Conservation (phyloP, 2,888 invertebrate genomes). For the Ectobius pallidus region DNA sequence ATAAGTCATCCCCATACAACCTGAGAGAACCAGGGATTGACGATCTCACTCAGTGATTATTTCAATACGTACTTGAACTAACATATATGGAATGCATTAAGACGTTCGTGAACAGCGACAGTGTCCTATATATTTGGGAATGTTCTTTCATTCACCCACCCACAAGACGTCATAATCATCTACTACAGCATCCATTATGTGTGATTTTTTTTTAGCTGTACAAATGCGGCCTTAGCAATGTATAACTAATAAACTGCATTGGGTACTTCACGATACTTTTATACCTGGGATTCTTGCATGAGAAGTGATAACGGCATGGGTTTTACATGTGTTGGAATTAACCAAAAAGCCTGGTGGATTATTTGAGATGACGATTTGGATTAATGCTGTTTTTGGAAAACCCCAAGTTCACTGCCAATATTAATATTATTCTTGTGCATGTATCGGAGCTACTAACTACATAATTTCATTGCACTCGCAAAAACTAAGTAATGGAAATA, state of each 20-base stretch:
- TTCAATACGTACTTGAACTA: constrained; percentile 25
- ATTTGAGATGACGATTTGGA: constrained; percentile 15
- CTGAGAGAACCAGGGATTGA: not conserved
- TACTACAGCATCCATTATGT: constrained; percentile 24
- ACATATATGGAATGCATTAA: not conserved
- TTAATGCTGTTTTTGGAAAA: constrained; percentile 22
- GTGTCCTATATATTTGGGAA: not conserved
- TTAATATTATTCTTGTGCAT: constrained; percentile 23
- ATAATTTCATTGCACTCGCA: too few species aligned
- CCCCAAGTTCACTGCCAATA: constrained; percentile 37
- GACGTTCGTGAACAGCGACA: not conserved
- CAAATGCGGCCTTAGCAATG: constrained; percentile 41
- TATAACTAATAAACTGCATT: constrained; percentile 16
- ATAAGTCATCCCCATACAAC: not conserved
- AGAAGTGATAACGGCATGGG: constrained; percentile 14
- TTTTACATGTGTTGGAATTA: constrained; percentile 6
- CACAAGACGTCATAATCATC: not conserved
- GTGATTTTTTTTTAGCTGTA: constrained; percentile 35
- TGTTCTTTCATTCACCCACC: not conserved
- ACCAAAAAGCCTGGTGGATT: constrained; percentile 13
- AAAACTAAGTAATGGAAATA: not conserved
- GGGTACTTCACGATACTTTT: constrained; percentile 27
- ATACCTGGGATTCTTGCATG: constrained; percentile 13
- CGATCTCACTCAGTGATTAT: constrained; percentile 11
- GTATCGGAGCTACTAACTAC: constrained; percentile 1